phyloP scores from a whole-genome alignment of 2,113 vertebrate genomes.

The Toxotes chatareus region DNA sequence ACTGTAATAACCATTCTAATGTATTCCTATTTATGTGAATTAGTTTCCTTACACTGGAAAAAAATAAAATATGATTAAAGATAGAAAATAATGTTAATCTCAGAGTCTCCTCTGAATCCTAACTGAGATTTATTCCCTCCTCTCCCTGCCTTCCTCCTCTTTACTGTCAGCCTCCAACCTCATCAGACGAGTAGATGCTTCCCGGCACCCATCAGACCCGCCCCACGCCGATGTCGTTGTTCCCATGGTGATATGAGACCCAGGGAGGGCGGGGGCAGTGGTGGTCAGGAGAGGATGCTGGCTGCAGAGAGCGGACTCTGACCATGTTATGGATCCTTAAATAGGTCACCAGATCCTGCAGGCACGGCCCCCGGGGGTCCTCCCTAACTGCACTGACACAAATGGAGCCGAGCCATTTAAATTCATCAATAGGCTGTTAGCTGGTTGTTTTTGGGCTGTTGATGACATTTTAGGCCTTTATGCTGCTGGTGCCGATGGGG shows the following conservation, averaged over 20 bases:
- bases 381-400: slow-evolving; percentile 29
- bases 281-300: slow-evolving; percentile 25
- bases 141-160: slow-evolving; percentile 1
- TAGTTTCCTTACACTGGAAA: no score
- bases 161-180: slow-evolving; percentile 8
- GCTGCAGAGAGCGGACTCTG: slow-evolving; percentile 39
- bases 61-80: no score
- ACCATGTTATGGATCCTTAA: slow-evolving; percentile 64
- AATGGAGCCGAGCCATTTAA: slow-evolving; percentile 62
- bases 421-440: slow-evolving; percentile 62
- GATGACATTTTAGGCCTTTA: slow-evolving; percentile 18
- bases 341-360: slow-evolving; percentile 65
- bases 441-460: slow-evolving; percentile 22
- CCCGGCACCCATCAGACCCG: slow-evolving; percentile 35
- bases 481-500: slow-evolving; percentile 1
- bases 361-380: slow-evolving; percentile 15
- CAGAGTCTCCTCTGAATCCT: not conserved
- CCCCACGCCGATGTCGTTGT: slow-evolving; percentile 62
- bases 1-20: no score
- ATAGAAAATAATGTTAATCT: no score
- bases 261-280: slow-evolving; percentile 14
- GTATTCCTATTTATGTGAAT: no score
- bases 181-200: slow-evolving; percentile 30
- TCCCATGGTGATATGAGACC: slow-evolving; percentile 62
- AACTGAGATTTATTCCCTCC: not conserved